A percentile compares a stretch with the other conserved stretches of the same genome.
Evolutionary conservation across 2,113 vertebrate genomes (phyloP).

Genomic region (Forbesichthys papilliferus): DNA sequence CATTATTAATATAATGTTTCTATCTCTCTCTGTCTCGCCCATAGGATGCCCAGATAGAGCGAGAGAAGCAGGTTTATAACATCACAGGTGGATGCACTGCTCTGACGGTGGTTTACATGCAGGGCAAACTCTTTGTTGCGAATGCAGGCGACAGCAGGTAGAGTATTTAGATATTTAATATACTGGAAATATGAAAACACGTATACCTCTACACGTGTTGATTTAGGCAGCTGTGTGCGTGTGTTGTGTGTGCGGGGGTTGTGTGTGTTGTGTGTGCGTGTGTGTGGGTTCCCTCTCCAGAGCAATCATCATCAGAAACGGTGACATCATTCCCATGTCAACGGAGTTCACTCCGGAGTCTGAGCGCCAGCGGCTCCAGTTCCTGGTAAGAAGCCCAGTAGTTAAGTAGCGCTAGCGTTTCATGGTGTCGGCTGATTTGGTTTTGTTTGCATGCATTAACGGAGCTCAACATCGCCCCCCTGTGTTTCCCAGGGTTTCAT

Average conservation of each 20-base stretch:
- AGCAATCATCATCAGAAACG: constrained; percentile 90
- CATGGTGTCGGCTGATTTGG: neutral
- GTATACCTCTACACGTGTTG: neutral
- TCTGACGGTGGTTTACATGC: constrained; percentile 86
- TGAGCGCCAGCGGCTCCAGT: constrained; percentile 93
- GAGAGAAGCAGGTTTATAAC: constrained; percentile 83
- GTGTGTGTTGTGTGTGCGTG: neutral
- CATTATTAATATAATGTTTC: neutral
- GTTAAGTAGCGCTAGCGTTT: neutral
- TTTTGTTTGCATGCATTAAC: neutral
- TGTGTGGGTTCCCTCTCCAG: constrained; percentile 65
- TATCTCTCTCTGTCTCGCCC: neutral
- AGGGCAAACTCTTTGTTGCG: constrained; percentile 92
- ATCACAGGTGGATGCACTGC: constrained; percentile 94
- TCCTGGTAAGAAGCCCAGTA: constrained; percentile 83
- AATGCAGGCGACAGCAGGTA: constrained; percentile 98
- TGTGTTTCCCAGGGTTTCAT: constrained; percentile 86
- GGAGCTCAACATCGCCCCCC: constrained; percentile 48
- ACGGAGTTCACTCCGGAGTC: constrained; percentile 97
- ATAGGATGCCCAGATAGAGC: constrained; percentile 91
- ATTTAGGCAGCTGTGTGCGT: neutral
- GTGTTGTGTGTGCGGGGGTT: neutral
- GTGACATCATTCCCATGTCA: constrained; percentile 92
- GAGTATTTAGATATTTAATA: neutral
- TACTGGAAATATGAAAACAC: neutral